A percentile compares a stretch with the other conserved stretches of the same genome.
phyloP scores from a whole-genome alignment of 2,888 invertebrate species.

The Mimachlamys varia region DNA sequence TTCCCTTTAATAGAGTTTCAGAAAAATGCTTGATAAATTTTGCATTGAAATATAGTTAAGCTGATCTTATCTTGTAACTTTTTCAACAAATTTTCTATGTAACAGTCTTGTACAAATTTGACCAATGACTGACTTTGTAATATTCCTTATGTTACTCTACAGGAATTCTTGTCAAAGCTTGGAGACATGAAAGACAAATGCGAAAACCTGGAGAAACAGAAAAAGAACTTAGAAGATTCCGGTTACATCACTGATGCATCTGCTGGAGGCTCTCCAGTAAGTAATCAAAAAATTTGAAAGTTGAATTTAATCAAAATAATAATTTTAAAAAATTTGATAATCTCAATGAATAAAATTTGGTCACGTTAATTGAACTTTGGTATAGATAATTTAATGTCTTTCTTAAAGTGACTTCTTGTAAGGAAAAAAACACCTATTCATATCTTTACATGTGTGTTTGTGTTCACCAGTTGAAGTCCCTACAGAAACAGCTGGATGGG shows the following conservation, averaged over 20 bases:
- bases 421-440: no score
- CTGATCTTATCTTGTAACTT: neutral
- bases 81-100: no score
- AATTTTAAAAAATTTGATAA: no score
- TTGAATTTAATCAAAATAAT: no score
- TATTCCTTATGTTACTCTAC: constrained; percentile 49
- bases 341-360: no score
- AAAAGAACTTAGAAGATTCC: constrained; percentile 90
- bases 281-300: constrained; percentile 52
- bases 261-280: constrained; percentile 85
- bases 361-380: no score
- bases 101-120: no score
- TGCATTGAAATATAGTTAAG: neutral
- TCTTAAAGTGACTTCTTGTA: no score
- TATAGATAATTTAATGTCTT: no score
- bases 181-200: constrained; percentile 76
- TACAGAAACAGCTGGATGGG: constrained; percentile 90
- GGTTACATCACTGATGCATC: constrained; percentile 93
- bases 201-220: constrained; percentile 82
- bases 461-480: constrained; percentile 85
- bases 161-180: constrained; percentile 70
- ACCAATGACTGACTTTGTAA: neutral
- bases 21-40: no score
- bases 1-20: no score
- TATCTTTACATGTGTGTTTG: neutral